phyloP scores from a whole-genome alignment of 2,888 invertebrate species.

The Microctonus aethiopoides region DNA sequence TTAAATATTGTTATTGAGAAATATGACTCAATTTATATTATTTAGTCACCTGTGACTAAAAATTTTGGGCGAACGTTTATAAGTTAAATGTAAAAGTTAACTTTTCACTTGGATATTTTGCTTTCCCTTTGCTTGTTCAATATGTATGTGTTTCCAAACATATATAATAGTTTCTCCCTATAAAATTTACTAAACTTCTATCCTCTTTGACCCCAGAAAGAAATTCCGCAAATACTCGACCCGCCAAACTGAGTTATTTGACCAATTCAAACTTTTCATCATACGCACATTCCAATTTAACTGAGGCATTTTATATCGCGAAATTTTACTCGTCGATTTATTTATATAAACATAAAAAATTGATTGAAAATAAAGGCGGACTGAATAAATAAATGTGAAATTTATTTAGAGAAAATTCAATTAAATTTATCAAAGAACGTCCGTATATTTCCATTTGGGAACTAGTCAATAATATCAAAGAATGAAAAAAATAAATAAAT shows the following conservation, averaged over 20 bases:
- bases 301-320: neutral
- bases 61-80: constrained; percentile 34
- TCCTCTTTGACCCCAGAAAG: neutral
- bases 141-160: neutral
- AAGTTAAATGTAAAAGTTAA: constrained; percentile 52
- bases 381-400: neutral
- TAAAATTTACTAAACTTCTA: neutral
- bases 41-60: neutral
- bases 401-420: no score
- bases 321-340: no score
- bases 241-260: neutral
- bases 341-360: no score
- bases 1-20: neutral
- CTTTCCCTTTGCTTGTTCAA: neutral
- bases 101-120: constrained; percentile 39
- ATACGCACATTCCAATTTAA: neutral
- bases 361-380: neutral
- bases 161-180: neutral
- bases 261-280: constrained; percentile 2
- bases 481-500: neutral
- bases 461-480: neutral
- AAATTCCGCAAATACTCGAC: neutral
- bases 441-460: no score
- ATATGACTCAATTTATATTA: neutral
- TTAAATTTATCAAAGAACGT: no score